These are phyloP conservation scores for Theropithecus gelada DNA, from an alignment of 2,113 vertebrate species.

Conservation along the genomic window DNA sequence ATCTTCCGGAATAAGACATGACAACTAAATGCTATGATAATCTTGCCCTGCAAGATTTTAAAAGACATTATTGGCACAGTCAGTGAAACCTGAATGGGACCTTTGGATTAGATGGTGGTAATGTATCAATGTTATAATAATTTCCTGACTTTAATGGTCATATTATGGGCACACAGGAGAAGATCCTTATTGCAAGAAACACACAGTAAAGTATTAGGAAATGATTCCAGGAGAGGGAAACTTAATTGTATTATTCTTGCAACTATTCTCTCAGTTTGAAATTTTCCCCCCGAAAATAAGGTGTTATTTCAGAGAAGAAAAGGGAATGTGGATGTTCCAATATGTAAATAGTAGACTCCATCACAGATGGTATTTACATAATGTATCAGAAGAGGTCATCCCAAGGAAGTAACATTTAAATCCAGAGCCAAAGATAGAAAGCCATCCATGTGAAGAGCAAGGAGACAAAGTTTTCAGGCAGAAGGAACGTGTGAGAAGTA, in stretches of 20 bases:
- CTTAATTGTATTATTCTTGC: background rate
- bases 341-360: background rate
- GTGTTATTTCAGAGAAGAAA: background rate
- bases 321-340: background rate
- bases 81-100: background rate
- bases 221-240: background rate
- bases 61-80: background rate
- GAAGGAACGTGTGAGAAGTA: background rate
- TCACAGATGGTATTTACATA: background rate
- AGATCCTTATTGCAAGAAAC: background rate
- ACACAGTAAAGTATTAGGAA: background rate
- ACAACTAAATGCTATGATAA: background rate
- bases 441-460: background rate
- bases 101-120: background rate
- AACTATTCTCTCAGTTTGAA: background rate
- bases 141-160: background rate
- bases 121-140: background rate
- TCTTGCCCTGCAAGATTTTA: background rate
- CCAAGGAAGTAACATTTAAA: background rate
- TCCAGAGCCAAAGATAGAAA: background rate
- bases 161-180: background rate
- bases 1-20: background rate
- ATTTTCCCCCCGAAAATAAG: background rate
- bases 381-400: background rate
- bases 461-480: background rate